Evolutionary conservation across 2,797 vertebrate species (phyloP).

Genomic region (Chelmon rostratus): DNA sequence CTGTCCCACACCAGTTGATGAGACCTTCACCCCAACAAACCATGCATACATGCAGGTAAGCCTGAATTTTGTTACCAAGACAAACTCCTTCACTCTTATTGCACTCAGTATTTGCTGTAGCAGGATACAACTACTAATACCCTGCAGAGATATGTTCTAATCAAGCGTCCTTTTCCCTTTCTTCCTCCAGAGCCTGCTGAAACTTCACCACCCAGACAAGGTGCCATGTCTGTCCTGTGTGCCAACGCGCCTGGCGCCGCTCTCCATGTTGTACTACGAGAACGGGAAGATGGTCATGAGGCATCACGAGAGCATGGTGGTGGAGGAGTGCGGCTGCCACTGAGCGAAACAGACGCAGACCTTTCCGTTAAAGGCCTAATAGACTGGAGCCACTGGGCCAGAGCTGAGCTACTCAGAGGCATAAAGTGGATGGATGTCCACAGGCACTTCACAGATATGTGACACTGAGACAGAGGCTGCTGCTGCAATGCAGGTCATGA

Average conservation of each 20-base stretch:
- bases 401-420: slow-evolving; percentile 14
- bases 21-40: slow-evolving; percentile 91
- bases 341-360: slow-evolving; percentile 63
- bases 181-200: slow-evolving; percentile 88
- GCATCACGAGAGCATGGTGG: slow-evolving; percentile 91
- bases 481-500: slow-evolving; percentile 9
- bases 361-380: neutral
- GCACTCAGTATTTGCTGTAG: neutral
- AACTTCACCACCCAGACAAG: slow-evolving; percentile 86
- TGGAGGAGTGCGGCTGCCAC: slow-evolving; percentile 92
- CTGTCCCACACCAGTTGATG: slow-evolving; percentile 90
- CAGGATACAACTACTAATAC: neutral
- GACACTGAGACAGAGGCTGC: slow-evolving; percentile 20
- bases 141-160: slow-evolving; percentile 30
- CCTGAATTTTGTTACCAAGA: neutral
- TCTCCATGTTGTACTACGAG: slow-evolving; percentile 94
- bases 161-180: slow-evolving; percentile 14
- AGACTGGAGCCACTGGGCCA: slow-evolving; percentile 1
- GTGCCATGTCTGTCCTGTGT: slow-evolving; percentile 89
- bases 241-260: slow-evolving; percentile 85
- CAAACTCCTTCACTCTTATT: neutral
- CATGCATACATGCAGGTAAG: slow-evolving; percentile 94
- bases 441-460: slow-evolving; percentile 57
- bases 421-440: slow-evolving; percentile 23
- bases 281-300: slow-evolving; percentile 85